phyloP scores from a whole-genome alignment of 1,140 invertebrate species.

The Stegodyphus dumicola region DNA sequence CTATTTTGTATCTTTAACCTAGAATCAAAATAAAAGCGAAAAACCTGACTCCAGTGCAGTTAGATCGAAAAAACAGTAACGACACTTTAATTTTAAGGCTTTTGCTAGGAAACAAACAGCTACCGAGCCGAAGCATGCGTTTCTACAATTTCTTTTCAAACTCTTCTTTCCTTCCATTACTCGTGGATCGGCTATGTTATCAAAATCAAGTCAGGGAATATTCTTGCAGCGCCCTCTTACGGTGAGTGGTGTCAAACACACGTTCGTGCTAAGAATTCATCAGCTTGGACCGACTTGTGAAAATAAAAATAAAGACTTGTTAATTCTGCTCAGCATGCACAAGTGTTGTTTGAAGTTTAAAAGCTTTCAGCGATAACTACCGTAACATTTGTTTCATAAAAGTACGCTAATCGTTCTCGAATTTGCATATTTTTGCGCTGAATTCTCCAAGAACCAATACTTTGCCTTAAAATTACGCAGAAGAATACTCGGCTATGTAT shows the following conservation, averaged over 20 bases:
- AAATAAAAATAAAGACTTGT: slow-evolving; percentile 49
- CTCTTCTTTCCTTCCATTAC: too few relatives aligned
- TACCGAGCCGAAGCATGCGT: too few relatives aligned
- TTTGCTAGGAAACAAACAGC: background rate
- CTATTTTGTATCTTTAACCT: too few relatives aligned
- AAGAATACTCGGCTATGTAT: too few relatives aligned
- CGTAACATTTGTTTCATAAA: too few relatives aligned
- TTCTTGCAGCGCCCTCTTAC: slow-evolving; percentile 30
- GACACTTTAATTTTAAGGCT: slow-evolving; percentile 43
- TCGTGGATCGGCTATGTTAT: slow-evolving; percentile 3
- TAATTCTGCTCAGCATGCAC: background rate
- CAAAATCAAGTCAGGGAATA: slow-evolving; percentile 42
- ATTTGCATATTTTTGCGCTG: too few relatives aligned
- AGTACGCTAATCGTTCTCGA: too few relatives aligned
- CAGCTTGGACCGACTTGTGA: slow-evolving; percentile 12
- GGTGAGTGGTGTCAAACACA: background rate
- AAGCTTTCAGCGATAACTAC: background rate
- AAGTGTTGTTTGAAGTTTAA: background rate
- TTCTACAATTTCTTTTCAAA: too few relatives aligned
- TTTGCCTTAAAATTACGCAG: too few relatives aligned
- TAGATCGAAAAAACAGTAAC: slow-evolving; percentile 1
- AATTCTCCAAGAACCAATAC: too few relatives aligned
- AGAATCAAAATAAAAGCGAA: too few relatives aligned
- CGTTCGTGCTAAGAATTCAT: slow-evolving; percentile 55
- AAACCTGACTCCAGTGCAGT: too few relatives aligned